Evolutionary conservation across 2,113 vertebrate species (phyloP), one percentile per base, ranked within the genome.

Genomic region (Cervus canadensis): DNA sequence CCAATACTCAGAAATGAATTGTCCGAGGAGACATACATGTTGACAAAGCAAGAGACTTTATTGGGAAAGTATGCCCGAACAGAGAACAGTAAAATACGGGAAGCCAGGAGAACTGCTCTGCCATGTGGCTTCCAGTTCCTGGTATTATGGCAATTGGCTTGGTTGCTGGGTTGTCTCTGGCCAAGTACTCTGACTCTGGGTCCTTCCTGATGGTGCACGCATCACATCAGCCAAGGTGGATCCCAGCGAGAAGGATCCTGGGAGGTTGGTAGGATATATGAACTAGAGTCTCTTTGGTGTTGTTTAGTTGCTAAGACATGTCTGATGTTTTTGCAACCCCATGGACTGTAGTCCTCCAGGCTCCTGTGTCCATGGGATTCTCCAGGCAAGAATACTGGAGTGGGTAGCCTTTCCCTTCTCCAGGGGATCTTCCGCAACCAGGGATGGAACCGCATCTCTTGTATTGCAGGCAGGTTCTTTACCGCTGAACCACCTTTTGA

Each of bases 101-200:
- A 76, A 76, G 3, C 71, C 23, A 26, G 71, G 71, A 25, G 71
- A 76, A 6, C 71, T 43, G 23, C 71, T 4, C 36, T 43, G 71
- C 71, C 71, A 26, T 1, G 3, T 76, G 71, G 71, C 12, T 76
- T 40, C 36, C 71, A 26, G 36, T 4, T 0, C 23, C 40, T 3
- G 10, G 71, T 2, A 7, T 76, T 40, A 76, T 1, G 40, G 71
- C 4, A 14, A 76, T 0, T 76, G 71, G 12, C 36, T 76, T 43
- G 40, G 23, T 76, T 76, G 71, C 40, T 76, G 40, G 23, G 3
- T 43, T 14, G 71, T 76, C 36, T 76, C 40, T 76, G 40, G 40
- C 23, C 71, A 25, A 14, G 26, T 43, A 43, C 71, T 7, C 71
- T 0, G 3, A 43, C 40, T 43, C 23, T 0, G 1, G 23, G 40